Conservation (phyloP, 2,888 invertebrate genomes). For the Noctuana brunneofusca region DNA sequence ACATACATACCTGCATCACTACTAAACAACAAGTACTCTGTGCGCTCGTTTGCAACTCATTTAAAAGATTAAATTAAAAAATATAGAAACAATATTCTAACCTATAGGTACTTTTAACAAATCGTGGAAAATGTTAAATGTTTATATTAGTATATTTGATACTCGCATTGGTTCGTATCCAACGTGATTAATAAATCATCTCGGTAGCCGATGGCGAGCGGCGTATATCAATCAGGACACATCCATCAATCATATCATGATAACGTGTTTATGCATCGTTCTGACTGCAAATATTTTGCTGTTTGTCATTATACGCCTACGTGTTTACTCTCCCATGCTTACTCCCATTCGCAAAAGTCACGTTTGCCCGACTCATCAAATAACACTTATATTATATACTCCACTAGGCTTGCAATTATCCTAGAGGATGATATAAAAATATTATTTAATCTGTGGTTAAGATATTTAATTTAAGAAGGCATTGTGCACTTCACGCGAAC, state of each 20-base stretch:
- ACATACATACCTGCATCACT: too few species aligned
- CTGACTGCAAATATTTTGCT: constrained; percentile 36
- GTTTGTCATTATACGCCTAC: constrained; percentile 17
- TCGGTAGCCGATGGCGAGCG: constrained; percentile 35
- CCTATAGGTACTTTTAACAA: too few species aligned
- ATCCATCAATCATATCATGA: constrained; percentile 47
- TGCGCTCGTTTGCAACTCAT: too few species aligned
- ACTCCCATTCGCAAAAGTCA: constrained; percentile 11
- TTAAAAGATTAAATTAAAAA: too few species aligned
- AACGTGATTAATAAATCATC: constrained; percentile 28
- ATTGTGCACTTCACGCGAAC: too few species aligned
- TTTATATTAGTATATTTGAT: neutral
- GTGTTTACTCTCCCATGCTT: constrained; percentile 4
- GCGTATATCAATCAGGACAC: constrained; percentile 42
- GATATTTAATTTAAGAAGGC: too few species aligned
- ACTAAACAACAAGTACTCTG: too few species aligned
- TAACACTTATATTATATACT: constrained; percentile 2
- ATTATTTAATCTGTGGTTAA: too few species aligned
- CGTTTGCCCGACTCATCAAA: constrained; percentile 17
- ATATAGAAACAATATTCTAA: too few species aligned
- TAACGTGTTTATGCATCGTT: constrained; percentile 46
- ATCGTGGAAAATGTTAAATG: neutral
- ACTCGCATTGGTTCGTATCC: constrained; percentile 14
- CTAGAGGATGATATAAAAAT: too few species aligned
- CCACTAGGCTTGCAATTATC: too few species aligned